Evolutionary conservation across 1,140 invertebrate species (phyloP).

Genomic region (Drosophila ficusphila): DNA sequence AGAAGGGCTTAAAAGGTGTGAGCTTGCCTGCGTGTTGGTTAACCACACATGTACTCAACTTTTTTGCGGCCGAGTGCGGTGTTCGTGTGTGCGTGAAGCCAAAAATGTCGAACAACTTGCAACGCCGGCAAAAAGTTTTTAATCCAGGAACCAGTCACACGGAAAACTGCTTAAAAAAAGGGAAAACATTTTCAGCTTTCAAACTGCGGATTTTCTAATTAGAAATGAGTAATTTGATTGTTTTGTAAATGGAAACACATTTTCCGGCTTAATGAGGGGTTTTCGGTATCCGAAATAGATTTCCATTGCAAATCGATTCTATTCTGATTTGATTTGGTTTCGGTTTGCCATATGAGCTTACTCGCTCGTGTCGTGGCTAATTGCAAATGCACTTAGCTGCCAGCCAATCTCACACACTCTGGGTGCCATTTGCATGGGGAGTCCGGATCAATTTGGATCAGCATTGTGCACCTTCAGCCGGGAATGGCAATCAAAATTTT

Average conservation of each 20-base stretch:
- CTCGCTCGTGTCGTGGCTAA: slow-evolving; percentile 20
- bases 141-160: slow-evolving; percentile 12
- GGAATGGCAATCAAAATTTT: slow-evolving; percentile 50
- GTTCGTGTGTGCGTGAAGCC: slow-evolving; percentile 3
- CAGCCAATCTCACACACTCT: slow-evolving; percentile 4
- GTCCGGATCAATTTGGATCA: background rate
- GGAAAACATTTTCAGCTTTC: background rate
- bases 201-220: slow-evolving; percentile 18
- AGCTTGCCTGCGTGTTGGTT: slow-evolving; percentile 10
- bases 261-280: background rate
- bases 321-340: slow-evolving; percentile 15
- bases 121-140: slow-evolving; percentile 21
- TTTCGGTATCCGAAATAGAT: background rate
- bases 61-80: slow-evolving; percentile 25
- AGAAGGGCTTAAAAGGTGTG: slow-evolving; percentile 8
- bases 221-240: slow-evolving; percentile 15
- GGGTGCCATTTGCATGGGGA: slow-evolving; percentile 28
- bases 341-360: background rate
- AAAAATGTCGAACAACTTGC: slow-evolving; percentile 25
- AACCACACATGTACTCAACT: slow-evolving; percentile 33
- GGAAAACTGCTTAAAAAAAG: slow-evolving; percentile 3
- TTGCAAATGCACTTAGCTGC: slow-evolving; percentile 47
- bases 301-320: slow-evolving; percentile 17
- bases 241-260: slow-evolving; percentile 14
- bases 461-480: background rate